Evolutionary conservation across 1,140 invertebrate species (phyloP).

Genomic region (Daktulosphaira vitifoliae): DNA sequence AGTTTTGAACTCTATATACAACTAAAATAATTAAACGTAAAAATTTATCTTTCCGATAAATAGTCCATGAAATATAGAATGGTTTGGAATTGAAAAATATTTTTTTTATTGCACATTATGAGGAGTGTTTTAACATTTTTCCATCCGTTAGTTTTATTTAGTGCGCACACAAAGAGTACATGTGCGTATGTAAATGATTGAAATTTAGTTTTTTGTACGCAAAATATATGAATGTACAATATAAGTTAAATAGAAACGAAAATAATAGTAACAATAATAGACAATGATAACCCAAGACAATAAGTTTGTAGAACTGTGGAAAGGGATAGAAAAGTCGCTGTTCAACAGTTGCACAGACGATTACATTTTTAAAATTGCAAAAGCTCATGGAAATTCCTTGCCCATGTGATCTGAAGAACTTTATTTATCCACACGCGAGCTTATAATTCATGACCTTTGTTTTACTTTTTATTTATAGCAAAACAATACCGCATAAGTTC

Average conservation of each 20-base stretch:
- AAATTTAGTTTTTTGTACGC: no score
- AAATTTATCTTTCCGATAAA: no score
- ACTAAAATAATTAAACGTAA: no score
- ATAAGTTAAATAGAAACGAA: background rate
- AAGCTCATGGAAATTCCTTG: background rate
- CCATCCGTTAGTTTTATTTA: no score
- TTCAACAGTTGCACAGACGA: constrained; percentile 23
- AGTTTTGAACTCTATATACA: no score
- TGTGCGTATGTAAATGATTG: no score
- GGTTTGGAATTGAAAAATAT: no score
- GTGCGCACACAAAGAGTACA: no score
- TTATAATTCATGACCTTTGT: constrained; percentile 1
- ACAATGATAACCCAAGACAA: constrained; percentile 17
- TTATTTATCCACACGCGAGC: constrained; percentile 3
- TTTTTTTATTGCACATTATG: no score
- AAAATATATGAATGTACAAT: no score
- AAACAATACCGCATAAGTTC: constrained; percentile 23
- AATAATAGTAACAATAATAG: background rate
- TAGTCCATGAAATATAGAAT: no score
- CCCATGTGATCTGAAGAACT: background rate
- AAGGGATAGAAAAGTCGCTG: background rate
- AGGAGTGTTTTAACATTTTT: no score
- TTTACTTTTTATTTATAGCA: background rate
- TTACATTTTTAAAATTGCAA: constrained; percentile 25
- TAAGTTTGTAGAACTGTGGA: background rate